Base-by-base conservation (phyloP, 2,113 vertebrate species). In the Brevimyrus niger region DNA sequence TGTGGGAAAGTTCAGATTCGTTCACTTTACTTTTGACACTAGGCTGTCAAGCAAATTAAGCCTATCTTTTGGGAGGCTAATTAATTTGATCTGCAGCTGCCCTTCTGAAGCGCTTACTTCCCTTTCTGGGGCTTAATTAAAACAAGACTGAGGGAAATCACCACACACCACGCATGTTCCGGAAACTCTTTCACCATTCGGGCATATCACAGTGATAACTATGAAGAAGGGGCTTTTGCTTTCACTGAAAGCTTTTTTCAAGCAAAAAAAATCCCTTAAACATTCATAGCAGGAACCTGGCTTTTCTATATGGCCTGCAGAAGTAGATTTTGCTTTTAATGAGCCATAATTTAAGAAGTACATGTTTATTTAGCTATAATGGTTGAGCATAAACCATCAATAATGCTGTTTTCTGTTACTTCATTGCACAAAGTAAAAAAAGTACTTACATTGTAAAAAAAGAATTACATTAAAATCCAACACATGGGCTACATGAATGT, bases 1-100 rank as follows among this genome's bases (percentile, higher is more conserved):
- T 87, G 87, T 73, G 48, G 90, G 55, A 87, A 87, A 61, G 61
- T 17, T 50, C 51, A 88, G 23, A 89, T 82, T 51, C 80, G 87
- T 82, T 85, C 48, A 58, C 61, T 65, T 84, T 61, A 21, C 55
- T 87, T 80, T 48, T 91, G 88, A 90, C 90, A 91, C 88, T 21
- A 35, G 82, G 23, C 88, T 90, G 90, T 88, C 90, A 90, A 89
- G 91, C 87, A 90, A 31, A 92, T 44, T 87, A 92, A 87, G 61
- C 46, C 44, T 73, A 83, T 88, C 88, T 90, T 23, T 88, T 55
- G 89, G 89, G 91, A 91, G 82, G 90, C 90, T 92, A 93, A 95
- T 94, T 93, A 91, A 95, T 94, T 93, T 48, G 91, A 94, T 96
- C 95, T 92, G 88, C 91, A 80, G 80, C 87, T 90, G 89, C 90